Base-by-base conservation (phyloP, 2,888 invertebrate species). In the Drosophila paramelanica region DNA sequence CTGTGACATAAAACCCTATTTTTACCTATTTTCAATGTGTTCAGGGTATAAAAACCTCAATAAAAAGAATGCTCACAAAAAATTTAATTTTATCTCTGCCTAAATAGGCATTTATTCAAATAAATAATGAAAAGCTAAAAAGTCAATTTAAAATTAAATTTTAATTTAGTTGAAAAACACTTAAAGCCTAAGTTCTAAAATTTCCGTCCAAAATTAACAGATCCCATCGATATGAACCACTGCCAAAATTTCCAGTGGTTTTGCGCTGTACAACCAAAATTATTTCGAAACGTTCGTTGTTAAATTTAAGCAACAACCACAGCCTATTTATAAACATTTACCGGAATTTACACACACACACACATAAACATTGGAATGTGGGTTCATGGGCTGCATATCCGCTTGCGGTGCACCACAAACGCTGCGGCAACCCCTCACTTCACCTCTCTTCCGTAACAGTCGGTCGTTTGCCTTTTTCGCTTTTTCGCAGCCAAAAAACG, bases 271-370 rank as follows among this genome's bases (percentile, higher is more conserved):
- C 55, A 53, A 41, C 53, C 42, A 36, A 73, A 58, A 70, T 64
- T 70, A 64, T 56, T 59, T 55, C 42, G 53, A 67, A 52, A 49
- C 42, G 27, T 25, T 47, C 77, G 66, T 39, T 70, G 67, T 61
- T 76, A 68, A 85, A 85, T 88, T 82, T 79, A 73, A 82, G 67
- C 45, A 47, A 65, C 27, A 56, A 68, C 88, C 82, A 36, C 88
- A 88, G 73, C 62, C 70, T 67, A 85, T 82, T 82, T 88, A 82
- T 88, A 88, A 85, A 79, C 81, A 85, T 85, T 85, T 76, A 73
- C 52, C 80, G 55, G 60, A 67, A 57, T 62, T 58, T 64, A 79
- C 53, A 50, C 50, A 42, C 52, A 42, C 56, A 31, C 38, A 59
- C 66, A 52, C 31, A 50, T 27, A 45, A 13, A 25, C 33, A 39